Evolutionary conservation across 2,797 vertebrate genomes (phyloP).

Genomic region (Centropyge bicolor): DNA sequence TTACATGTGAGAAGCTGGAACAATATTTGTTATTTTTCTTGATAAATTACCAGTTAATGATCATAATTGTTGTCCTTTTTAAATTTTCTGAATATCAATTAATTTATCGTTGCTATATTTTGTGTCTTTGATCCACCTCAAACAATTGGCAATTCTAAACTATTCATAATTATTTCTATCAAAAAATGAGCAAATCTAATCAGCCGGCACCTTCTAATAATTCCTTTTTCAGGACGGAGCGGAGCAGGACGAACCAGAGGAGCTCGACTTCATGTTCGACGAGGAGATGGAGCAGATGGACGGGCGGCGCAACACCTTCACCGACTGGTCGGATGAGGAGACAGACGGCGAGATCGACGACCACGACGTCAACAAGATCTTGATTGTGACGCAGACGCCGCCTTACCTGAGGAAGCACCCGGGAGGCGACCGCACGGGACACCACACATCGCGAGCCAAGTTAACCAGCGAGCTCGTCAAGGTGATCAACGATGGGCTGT

Average conservation of each 20-base stretch:
- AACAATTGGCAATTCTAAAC: background rate
- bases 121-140: too few relatives aligned
- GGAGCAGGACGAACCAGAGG: slow-evolving; percentile 95
- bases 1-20: too few relatives aligned
- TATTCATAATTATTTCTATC: background rate
- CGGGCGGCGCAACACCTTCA: slow-evolving; percentile 97
- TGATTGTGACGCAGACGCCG: slow-evolving; percentile 98
- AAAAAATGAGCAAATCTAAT: background rate
- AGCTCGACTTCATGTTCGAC: slow-evolving; percentile 98
- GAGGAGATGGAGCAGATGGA: slow-evolving; percentile 99
- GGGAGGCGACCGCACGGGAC: slow-evolving; percentile 95
- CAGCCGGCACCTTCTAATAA: background rate
- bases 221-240: slow-evolving; percentile 73
- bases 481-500: slow-evolving; percentile 98
- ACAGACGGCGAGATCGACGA: slow-evolving; percentile 97
- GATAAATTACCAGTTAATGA: background rate
- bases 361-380: slow-evolving; percentile 97
- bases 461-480: slow-evolving; percentile 94
- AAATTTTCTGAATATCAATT: background rate
- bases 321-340: slow-evolving; percentile 97
- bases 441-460: slow-evolving; percentile 95
- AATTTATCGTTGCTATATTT: too few relatives aligned
- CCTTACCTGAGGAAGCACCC: slow-evolving; percentile 97
- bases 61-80: too few relatives aligned
- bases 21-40: too few relatives aligned